Conservation (phyloP, 1,140 invertebrate species). For the Pollicipes pollicipes region DNA sequence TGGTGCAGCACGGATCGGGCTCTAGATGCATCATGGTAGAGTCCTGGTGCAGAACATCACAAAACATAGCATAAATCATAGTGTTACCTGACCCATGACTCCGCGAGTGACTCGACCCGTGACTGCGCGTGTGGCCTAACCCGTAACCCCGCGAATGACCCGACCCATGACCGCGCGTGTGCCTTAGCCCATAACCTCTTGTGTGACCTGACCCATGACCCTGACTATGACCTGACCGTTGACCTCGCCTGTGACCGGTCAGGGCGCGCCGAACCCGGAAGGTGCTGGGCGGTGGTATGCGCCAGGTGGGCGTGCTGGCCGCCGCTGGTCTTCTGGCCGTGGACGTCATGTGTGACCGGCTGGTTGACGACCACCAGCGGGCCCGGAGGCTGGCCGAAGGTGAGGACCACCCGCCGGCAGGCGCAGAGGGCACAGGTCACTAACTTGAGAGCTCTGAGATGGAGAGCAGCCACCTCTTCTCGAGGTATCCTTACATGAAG, state of each 20-base stretch:
- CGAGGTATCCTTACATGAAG: too few species aligned
- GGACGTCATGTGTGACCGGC: not conserved
- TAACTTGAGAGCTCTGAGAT: too few species aligned
- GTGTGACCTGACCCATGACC: not conserved
- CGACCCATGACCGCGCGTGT: not conserved
- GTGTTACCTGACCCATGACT: too few species aligned
- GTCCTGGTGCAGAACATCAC: too few species aligned
- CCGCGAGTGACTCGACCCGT: too few species aligned
- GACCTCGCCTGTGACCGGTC: constrained; percentile 5
- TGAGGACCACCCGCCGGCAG: too few species aligned
- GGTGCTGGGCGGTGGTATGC: constrained; percentile 74
- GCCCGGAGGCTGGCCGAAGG: not conserved
- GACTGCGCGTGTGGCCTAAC: constrained; percentile 12
- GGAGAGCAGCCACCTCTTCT: too few species aligned
- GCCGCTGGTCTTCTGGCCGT: constrained; percentile 53
- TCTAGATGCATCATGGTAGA: too few species aligned
- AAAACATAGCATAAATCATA: too few species aligned
- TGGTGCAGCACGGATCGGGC: too few species aligned
- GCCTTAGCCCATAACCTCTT: constrained; percentile 4
- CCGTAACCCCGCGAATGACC: too few species aligned
- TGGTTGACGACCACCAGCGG: not conserved
- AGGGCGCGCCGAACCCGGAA: constrained; percentile 64
- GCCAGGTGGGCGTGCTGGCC: constrained; percentile 76
- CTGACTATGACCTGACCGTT: not conserved
- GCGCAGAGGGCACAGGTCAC: too few species aligned